Evolutionary conservation across 1,140 invertebrate genomes (phyloP).

Genomic region (Scaptomyza montana): DNA sequence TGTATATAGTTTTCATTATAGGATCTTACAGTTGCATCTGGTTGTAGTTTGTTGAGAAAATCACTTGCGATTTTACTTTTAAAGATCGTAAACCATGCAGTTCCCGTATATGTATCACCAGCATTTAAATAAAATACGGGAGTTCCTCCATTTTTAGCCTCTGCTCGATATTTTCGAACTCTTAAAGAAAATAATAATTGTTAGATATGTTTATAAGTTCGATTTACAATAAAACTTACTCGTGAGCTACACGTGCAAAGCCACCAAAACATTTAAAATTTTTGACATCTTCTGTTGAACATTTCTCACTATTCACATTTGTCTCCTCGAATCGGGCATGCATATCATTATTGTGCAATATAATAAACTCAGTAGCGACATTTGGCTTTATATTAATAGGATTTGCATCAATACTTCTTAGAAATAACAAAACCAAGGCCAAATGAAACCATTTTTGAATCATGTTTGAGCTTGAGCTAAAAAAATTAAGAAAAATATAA

Average conservation of each 20-base stretch:
- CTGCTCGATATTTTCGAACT: constrained; percentile 85
- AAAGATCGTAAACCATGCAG: constrained; percentile 91
- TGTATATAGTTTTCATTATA: not conserved
- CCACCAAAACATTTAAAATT: constrained; percentile 90
- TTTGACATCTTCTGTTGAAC: constrained; percentile 85
- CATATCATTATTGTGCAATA: constrained; percentile 96
- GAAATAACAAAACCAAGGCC: constrained; percentile 5
- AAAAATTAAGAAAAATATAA: not conserved
- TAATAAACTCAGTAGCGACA: constrained; percentile 85
- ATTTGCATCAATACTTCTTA: constrained; percentile 10
- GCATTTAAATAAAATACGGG: constrained; percentile 91
- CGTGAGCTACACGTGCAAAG: constrained; percentile 89
- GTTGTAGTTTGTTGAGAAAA: constrained; percentile 90
- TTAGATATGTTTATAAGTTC: not conserved
- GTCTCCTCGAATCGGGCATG: constrained; percentile 93
- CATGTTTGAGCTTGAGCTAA: constrained; percentile 32
- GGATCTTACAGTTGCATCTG: constrained; percentile 92
- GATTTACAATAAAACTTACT: constrained; percentile 81
- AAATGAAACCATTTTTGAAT: not conserved
- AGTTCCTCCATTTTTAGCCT: constrained; percentile 84
- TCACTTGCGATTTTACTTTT: constrained; percentile 90
- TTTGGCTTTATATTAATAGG: constrained; percentile 27
- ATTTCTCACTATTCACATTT: constrained; percentile 87
- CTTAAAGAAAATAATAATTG: constrained; percentile 53
- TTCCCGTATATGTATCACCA: constrained; percentile 95